Conservation (phyloP, 2,888 invertebrate genomes). For the Apodemia duryi region DNA sequence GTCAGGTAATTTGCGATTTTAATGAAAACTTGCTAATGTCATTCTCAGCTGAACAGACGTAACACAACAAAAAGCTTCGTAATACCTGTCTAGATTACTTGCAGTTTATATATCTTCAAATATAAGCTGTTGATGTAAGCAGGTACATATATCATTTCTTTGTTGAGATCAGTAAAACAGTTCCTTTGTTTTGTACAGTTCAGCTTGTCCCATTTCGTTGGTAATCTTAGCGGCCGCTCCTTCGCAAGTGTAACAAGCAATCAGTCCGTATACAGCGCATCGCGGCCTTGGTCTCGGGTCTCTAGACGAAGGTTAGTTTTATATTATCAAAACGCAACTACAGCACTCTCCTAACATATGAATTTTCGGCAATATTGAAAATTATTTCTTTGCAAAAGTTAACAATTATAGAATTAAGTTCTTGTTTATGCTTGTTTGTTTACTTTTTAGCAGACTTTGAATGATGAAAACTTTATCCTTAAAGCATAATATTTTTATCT, state of each 20-base stretch:
- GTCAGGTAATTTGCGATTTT: conserved; percentile 64
- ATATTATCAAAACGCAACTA: conserved; percentile 35
- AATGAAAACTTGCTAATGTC: conserved; percentile 75
- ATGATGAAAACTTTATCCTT: neutral
- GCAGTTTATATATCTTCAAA: conserved; percentile 34
- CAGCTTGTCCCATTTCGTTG: conserved; percentile 78
- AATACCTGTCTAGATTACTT: conserved; percentile 36
- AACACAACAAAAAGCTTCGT: conserved; percentile 58
- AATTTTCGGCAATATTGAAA: neutral
- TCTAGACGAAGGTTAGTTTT: conserved; percentile 81
- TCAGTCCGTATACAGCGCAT: conserved; percentile 80
- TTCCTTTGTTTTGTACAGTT: conserved; percentile 55
- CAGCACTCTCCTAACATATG: neutral
- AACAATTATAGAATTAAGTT: neutral
- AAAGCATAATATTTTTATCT: neutral
- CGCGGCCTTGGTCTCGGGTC: conserved; percentile 83
- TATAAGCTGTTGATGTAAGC: conserved; percentile 29
- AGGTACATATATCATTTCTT: conserved; percentile 39
- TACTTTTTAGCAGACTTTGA: neutral
- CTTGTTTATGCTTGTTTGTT: neutral
- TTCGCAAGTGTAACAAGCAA: conserved; percentile 79
- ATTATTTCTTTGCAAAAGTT: neutral
- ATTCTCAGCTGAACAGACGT: conserved; percentile 75
- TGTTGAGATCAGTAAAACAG: conserved; percentile 35
- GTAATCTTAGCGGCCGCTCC: conserved; percentile 81